Conservation (phyloP, 1,140 invertebrate species). For the Ceratoteleas bidentatus region DNA sequence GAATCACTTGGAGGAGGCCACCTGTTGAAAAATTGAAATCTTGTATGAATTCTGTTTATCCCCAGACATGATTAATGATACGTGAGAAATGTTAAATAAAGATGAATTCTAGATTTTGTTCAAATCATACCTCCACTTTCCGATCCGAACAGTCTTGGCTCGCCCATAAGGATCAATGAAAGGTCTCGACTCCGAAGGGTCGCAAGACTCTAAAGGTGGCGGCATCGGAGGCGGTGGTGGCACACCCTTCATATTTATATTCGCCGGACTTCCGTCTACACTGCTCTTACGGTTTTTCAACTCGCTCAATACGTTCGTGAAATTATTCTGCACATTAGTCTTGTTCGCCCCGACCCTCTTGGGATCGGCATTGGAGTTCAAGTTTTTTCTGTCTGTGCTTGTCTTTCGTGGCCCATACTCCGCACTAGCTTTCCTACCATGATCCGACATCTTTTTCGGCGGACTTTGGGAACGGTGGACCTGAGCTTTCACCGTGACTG, state of each 20-base stretch:
- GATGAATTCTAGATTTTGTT: too few species aligned
- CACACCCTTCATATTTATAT: slow-evolving; percentile 80
- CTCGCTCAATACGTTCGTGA: slow-evolving; percentile 83
- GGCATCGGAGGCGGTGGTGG: slow-evolving; percentile 93
- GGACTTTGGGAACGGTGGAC: slow-evolving; percentile 81
- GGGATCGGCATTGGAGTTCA: slow-evolving; percentile 41
- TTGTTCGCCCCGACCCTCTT: slow-evolving; percentile 73
- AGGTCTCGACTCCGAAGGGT: slow-evolving; percentile 88
- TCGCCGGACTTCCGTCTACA: slow-evolving; percentile 81
- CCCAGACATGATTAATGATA: too few species aligned
- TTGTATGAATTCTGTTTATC: background rate
- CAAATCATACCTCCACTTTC: slow-evolving; percentile 88
- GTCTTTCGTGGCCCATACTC: slow-evolving; percentile 76
- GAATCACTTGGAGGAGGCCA: slow-evolving; percentile 96
- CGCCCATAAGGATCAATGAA: slow-evolving; percentile 95
- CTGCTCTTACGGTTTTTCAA: slow-evolving; percentile 84
- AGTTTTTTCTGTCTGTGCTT: slow-evolving; percentile 73
- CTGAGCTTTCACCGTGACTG: slow-evolving; percentile 80
- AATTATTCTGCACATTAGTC: slow-evolving; percentile 80
- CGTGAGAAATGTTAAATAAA: too few species aligned
- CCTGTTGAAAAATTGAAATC: slow-evolving; percentile 74
- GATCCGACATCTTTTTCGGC: slow-evolving; percentile 72
- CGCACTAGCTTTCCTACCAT: slow-evolving; percentile 68
- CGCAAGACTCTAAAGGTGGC: slow-evolving; percentile 88
- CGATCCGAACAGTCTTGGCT: slow-evolving; percentile 96